Conservation (phyloP, 2,113 vertebrate genomes). For the Cryptomyrus ogoouensis region DNA sequence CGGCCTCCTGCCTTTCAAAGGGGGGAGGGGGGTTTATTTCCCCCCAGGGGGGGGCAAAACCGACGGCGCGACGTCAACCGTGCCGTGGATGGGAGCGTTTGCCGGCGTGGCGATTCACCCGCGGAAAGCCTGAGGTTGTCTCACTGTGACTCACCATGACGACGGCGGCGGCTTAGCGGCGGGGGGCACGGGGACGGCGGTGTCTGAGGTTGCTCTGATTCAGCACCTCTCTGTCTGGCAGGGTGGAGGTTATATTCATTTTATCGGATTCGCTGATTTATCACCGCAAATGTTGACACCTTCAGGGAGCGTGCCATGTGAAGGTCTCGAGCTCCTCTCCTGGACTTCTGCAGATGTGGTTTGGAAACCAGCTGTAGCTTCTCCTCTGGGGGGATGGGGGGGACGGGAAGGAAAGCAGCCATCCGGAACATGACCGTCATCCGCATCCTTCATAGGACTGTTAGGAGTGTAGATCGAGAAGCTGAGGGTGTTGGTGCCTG, state of each 20-base stretch:
- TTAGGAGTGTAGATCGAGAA: background rate
- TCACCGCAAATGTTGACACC: background rate
- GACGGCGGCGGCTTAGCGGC: background rate
- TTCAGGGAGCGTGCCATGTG: background rate
- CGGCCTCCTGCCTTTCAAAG: background rate
- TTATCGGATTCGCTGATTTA: background rate
- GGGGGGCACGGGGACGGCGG: background rate
- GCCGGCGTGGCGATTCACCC: background rate
- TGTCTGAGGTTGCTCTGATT: background rate
- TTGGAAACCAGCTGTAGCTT: background rate
- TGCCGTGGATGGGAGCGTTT: background rate
- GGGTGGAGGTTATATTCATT: background rate
- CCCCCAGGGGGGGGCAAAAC: background rate
- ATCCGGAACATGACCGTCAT: background rate
- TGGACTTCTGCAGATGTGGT: background rate
- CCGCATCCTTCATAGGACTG: background rate
- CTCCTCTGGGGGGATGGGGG: background rate
- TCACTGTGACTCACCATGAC: constrained; percentile 3
- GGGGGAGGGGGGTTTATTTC: background rate
- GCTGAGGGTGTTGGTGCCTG: background rate
- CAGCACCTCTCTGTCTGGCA: background rate
- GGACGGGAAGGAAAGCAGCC: background rate
- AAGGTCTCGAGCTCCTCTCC: background rate
- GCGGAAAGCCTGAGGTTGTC: background rate
- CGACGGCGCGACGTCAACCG: background rate